Conservation (phyloP, 2,888 invertebrate genomes). For the Anagyrus pseudococci region DNA sequence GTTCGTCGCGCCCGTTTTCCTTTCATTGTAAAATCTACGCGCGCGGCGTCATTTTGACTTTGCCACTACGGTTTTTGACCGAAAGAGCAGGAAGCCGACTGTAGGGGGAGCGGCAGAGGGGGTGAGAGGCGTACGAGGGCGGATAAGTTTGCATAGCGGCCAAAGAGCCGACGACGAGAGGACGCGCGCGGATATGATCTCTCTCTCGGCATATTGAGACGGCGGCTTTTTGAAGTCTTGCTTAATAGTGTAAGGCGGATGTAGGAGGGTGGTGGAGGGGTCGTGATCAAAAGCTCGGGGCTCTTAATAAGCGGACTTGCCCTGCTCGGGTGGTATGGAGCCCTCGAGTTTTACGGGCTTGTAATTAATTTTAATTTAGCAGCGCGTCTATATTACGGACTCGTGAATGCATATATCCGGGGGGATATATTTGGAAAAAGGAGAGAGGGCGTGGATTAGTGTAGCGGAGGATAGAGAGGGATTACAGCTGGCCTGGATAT, state of each 20-base stretch:
- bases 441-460: too few relatives aligned
- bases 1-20: background rate
- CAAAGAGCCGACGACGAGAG: background rate
- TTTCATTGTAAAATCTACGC: background rate
- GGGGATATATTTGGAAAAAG: too few relatives aligned
- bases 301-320: too few relatives aligned
- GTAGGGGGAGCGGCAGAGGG: background rate
- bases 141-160: background rate
- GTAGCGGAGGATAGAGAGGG: too few relatives aligned
- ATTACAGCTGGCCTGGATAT: too few relatives aligned
- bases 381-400: too few relatives aligned
- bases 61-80: background rate
- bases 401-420: too few relatives aligned
- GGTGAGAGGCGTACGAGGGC: background rate
- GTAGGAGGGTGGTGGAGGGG: too few relatives aligned
- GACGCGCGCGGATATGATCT: background rate
- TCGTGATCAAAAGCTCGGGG: too few relatives aligned
- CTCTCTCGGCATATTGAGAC: background rate
- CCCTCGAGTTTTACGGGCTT: too few relatives aligned
- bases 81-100: background rate
- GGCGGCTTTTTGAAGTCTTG: conserved; percentile 4
- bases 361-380: too few relatives aligned
- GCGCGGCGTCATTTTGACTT: background rate
- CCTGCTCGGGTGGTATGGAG: too few relatives aligned
- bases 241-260: background rate